Evolutionary conservation across 2,797 vertebrate species (phyloP).

Genomic region (Pterois miles): DNA sequence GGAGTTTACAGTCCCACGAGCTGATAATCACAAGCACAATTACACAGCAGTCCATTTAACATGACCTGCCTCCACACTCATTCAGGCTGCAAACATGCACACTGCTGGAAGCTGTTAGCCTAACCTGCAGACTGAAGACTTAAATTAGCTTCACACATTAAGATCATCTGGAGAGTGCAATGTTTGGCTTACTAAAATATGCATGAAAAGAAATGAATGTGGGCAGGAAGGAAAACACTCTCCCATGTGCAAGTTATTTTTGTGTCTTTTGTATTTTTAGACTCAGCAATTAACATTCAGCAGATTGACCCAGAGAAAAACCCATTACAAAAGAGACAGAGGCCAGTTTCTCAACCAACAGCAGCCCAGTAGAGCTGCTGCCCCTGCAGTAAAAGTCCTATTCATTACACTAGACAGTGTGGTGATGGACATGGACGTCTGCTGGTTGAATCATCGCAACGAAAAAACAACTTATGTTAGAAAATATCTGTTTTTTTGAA

Average conservation of each 20-base stretch:
- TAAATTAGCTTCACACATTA: conserved; percentile 16
- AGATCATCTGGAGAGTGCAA: conserved; percentile 7
- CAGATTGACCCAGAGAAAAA: neutral
- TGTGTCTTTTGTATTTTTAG: neutral
- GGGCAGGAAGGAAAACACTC: neutral
- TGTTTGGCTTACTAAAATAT: conserved; percentile 11
- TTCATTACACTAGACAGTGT: neutral
- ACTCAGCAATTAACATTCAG: neutral
- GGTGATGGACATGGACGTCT: neutral
- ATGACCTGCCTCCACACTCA: neutral
- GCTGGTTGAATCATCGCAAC: neutral
- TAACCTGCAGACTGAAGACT: neutral
- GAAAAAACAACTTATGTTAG: neutral
- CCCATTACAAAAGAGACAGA: neutral
- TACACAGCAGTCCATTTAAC: conserved; percentile 6
- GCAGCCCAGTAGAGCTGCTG: neutral
- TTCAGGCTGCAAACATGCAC: conserved; percentile 18
- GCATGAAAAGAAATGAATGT: conserved; percentile 5
- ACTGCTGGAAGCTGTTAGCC: neutral
- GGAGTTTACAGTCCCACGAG: neutral
- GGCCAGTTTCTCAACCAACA: neutral
- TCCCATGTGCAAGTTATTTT: neutral
- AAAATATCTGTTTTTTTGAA: neutral
- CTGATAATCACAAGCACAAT: neutral
- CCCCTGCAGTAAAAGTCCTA: neutral